phyloP scores from a whole-genome alignment of 2,113 vertebrate species.

The Grallaria varia region DNA sequence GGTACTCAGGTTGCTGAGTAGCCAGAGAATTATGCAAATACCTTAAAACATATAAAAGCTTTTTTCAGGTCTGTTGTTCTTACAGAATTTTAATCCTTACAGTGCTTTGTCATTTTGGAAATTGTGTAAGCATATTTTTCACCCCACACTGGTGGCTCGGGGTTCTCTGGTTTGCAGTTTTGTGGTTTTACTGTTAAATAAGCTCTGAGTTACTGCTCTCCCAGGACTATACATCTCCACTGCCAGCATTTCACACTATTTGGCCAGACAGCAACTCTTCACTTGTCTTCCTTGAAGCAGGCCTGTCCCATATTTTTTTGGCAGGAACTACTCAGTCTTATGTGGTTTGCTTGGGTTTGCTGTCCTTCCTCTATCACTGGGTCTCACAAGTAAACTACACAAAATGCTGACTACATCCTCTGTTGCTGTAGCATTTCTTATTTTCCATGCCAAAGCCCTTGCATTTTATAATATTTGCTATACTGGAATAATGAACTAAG shows the following conservation, averaged over 20 bases:
- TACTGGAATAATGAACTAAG: neutral
- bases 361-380: neutral
- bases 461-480: neutral
- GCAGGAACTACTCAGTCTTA: neutral
- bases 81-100: neutral
- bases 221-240: neutral
- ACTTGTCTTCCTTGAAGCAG: neutral
- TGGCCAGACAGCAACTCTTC: neutral
- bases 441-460: neutral
- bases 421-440: neutral
- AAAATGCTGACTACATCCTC: neutral
- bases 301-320: neutral
- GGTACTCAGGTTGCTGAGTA: neutral
- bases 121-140: neutral
- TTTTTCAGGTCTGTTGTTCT: neutral
- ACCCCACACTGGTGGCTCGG: neutral
- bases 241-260: neutral
- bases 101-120: neutral
- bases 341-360: neutral
- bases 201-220: slow-evolving; percentile 1
- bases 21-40: neutral
- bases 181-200: neutral
- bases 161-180: neutral
- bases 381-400: neutral
- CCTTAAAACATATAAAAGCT: neutral